Evolutionary conservation across 2,888 invertebrate species (phyloP), one percentile per base, ranked within the genome.

Genomic region (Hofmannophila pseudospretella): DNA sequence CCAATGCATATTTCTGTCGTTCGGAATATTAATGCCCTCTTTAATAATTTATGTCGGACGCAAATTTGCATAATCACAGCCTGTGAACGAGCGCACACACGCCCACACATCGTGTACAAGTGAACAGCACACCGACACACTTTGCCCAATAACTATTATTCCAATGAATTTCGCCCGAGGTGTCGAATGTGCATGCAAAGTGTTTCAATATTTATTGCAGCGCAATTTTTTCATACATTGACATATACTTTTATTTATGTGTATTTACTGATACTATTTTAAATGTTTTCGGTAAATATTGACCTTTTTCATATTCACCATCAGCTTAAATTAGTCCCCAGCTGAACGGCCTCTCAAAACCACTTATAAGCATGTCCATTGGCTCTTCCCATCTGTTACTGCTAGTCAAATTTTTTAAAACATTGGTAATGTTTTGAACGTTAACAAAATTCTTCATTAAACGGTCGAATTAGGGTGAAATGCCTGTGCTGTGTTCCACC

Each of bases 61-160:
- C 75, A 78, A 77, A 85, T 86, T 85, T 86, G 79, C 85, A 86
- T 85, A 85, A 86, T 86, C 85, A 84, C 78, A 58, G 73, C 61
- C 77, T 65, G 72, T 62, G 75, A 69, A 71, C 72, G 34, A 37
- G 28, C 13, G 68, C 71, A 66, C 60, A 67, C 62, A 60, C 58
- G 56, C 51, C 58, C 49, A 54, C 60, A 16, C 16, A 16, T 16
- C 16, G 16, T 16, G 16, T 5, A 16, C 16, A 3, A 5, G 16
- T 16, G 5, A 5, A 16, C 16, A 5, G 16, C 48, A 54, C 61
- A 54, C 64, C 16, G 16, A 30, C 30, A 8, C 16, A 26, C 22
- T 63, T 68, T 59, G 51, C 47, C 56, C 64, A 70, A 72, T 70
- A 65, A 77, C 79, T 78, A 80, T 82, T 72, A 79, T 79, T 76